Evolutionary conservation across 2,113 vertebrate genomes (phyloP), one percentile per base, ranked within the genome.

Genomic region (Pachyramphus minor): DNA sequence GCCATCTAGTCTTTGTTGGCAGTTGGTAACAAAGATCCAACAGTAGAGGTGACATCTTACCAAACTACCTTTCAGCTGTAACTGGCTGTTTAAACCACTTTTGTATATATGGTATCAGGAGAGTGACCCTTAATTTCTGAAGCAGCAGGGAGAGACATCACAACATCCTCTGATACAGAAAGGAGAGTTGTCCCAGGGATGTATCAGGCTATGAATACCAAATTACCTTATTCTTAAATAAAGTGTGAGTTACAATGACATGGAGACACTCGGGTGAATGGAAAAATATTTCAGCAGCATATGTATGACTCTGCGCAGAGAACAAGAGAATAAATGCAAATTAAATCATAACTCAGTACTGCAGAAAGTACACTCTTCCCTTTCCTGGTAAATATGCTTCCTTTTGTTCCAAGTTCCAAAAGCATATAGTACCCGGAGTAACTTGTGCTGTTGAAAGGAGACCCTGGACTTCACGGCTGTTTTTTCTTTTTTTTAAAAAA

Each of bases 161-260:
- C 33, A 47, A 15, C 8, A 27, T 23, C 5, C 45, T 78, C 23
- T 56, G 10, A 41, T 27, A 42, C 3, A 66, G n/a, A 67, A 71
- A 55, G 22, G 9, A 50, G 49, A 50, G 7, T 45, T 45, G 28
- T 78, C n/a, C 74, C 55, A 50, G 13, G 22, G 11, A 56, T 69
- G 23, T 13, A 47, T 8, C 1, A 0, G 1, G 12, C 24, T 71
- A 20, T 55, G 45, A 69, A 56, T 21, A 52, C 5, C 15, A 52
- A 30, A 74, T 47, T n/a, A 64, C 28, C 21, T 55, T 37, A n/a
- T 39, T 68, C n/a, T 35, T 64, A 73, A 92, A 68, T 35, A 27
- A 69, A 64, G 4, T 42, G 6, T 33, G 13, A 60, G 9, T n/a
- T 69, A 62, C 13, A 50, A 22, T 25, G 33, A 74, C 23, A 39